Percentiles rank a stretch among this genome's conserved stretches.
phyloP scores from a whole-genome alignment of 2,888 invertebrate species.

The Drosophila eohydei region DNA sequence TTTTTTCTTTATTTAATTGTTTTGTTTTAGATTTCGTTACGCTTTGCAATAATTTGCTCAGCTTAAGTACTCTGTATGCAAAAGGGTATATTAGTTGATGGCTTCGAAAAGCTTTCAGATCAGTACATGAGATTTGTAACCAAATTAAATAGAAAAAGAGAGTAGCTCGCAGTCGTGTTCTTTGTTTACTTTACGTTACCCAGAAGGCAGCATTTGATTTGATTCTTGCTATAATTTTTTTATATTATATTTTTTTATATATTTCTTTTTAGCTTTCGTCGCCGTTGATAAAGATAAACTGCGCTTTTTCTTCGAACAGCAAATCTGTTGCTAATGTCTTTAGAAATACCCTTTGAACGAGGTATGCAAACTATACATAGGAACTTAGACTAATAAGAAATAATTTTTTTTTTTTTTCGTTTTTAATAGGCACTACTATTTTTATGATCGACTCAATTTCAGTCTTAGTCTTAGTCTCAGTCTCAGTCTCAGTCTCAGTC shows the following conservation, averaged over 20 bases:
- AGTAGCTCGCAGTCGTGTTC: background rate
- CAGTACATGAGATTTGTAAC: no score
- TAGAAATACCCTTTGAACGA: background rate
- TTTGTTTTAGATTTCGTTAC: constrained; percentile 15
- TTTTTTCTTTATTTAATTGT: constrained; percentile 16
- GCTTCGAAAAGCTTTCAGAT: background rate
- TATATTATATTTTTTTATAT: constrained; percentile 17
- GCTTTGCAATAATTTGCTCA: constrained; percentile 9
- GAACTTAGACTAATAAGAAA: no score
- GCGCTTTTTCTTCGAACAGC: constrained; percentile 32
- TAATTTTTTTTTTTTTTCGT: no score
- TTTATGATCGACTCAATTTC: no score
- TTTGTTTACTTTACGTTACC: constrained; percentile 12
- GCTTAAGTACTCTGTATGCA: constrained; percentile 1
- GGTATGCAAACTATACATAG: background rate
- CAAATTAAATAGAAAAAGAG: background rate
- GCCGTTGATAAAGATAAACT: constrained; percentile 56
- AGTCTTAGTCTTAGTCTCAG: no score
- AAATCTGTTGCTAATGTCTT: constrained; percentile 35
- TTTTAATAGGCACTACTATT: no score
- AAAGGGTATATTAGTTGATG: background rate
- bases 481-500: no score
- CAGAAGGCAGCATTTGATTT: constrained; percentile 29
- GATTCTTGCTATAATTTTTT: constrained; percentile 1
- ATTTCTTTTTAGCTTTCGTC: constrained; percentile 14